These are phyloP conservation scores for Pammene aurita DNA, from an alignment of 2,888 invertebrate genomes.

Conservation along the genomic window DNA sequence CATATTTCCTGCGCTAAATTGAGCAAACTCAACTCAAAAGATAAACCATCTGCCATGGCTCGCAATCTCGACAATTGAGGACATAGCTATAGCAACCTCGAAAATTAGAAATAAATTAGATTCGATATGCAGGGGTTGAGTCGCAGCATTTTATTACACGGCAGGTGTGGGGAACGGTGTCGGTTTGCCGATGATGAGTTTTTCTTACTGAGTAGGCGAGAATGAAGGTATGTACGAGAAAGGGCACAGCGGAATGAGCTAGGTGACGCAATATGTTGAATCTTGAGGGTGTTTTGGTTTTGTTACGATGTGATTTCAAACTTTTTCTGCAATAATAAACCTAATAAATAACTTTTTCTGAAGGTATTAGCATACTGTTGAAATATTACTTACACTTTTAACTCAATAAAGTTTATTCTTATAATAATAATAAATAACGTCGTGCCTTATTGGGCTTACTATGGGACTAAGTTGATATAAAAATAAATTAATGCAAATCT, in stretches of 20 bases:
- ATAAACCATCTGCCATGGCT: conserved; percentile 13
- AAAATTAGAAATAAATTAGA: conserved; percentile 41
- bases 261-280: not conserved
- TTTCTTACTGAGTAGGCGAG: conserved; percentile 38
- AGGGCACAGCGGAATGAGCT: not conserved
- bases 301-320: too few species aligned
- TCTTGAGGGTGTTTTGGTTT: not conserved
- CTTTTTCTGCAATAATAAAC: too few species aligned
- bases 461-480: too few species aligned
- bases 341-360: too few species aligned
- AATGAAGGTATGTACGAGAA: conserved; percentile 5
- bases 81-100: conserved; percentile 26
- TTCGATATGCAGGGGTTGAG: conserved; percentile 30
- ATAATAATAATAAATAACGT: too few species aligned
- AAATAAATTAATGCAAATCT: too few species aligned
- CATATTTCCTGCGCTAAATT: not conserved
- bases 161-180: conserved; percentile 39
- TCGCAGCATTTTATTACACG: conserved; percentile 31
- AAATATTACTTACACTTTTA: too few species aligned
- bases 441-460: too few species aligned
- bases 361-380: too few species aligned
- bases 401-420: too few species aligned
- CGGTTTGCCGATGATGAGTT: conserved; percentile 36
- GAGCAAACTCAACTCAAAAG: not conserved
- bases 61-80: too few species aligned